phyloP scores from a whole-genome alignment of 2,113 vertebrate genomes.

The Ageneiosus marmoratus region DNA sequence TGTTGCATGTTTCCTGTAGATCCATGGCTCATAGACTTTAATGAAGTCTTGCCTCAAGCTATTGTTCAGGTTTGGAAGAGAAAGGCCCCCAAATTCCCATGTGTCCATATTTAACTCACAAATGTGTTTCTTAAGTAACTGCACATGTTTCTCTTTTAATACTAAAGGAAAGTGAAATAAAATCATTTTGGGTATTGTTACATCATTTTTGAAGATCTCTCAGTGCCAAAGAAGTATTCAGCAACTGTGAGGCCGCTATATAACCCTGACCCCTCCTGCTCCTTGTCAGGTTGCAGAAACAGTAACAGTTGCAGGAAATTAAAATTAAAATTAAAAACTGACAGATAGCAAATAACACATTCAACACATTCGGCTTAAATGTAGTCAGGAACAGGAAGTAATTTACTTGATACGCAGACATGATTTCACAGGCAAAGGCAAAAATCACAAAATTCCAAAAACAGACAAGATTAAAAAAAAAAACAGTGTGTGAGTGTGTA shows the following conservation, averaged over 20 bases:
- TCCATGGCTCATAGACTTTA: slow-evolving; percentile 35
- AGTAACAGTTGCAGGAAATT: too few species aligned
- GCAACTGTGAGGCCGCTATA: slow-evolving; percentile 46
- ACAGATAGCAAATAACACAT: too few species aligned
- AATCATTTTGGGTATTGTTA: slow-evolving; percentile 16
- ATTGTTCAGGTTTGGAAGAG: slow-evolving; percentile 27
- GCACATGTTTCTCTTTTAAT: slow-evolving; percentile 1
- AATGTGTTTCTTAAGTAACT: slow-evolving; percentile 25
- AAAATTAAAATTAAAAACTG: too few species aligned
- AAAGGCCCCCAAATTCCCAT: slow-evolving; percentile 24
- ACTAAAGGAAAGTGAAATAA: not conserved
- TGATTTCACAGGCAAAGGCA: too few species aligned
- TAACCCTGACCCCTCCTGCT: slow-evolving; percentile 36
- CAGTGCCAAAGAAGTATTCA: slow-evolving; percentile 51
- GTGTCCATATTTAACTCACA: slow-evolving; percentile 23
- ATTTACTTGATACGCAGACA: too few species aligned
- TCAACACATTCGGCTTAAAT: too few species aligned
- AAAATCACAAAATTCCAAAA: too few species aligned
- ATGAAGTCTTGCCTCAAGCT: slow-evolving; percentile 29
- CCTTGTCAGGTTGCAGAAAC: too few species aligned
- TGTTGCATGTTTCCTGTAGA: slow-evolving; percentile 26
- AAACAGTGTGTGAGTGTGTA: too few species aligned
- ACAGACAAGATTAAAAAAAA: too few species aligned
- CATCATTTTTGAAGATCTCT: not conserved
- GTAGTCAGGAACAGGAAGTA: too few species aligned